These are phyloP conservation scores for Tenualosa thibaudeaui DNA, from an alignment of 2,797 vertebrate species.

Conservation along the genomic window DNA sequence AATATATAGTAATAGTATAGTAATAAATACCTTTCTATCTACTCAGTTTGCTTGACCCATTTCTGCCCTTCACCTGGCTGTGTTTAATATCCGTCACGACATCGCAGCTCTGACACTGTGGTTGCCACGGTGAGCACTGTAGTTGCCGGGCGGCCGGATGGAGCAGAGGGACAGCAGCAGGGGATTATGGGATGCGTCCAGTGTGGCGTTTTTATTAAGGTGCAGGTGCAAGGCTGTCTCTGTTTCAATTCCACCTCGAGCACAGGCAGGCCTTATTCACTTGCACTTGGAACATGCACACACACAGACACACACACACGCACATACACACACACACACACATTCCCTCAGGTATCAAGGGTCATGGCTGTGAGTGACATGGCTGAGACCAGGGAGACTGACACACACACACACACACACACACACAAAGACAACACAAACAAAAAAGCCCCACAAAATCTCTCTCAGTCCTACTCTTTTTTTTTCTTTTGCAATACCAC, in stretches of 20 bases:
- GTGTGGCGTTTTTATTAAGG: constrained; percentile 54
- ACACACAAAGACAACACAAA: too few species aligned
- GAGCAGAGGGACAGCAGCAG: constrained; percentile 41
- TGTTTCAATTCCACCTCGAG: constrained; percentile 48
- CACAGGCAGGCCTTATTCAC: neutral
- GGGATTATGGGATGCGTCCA: constrained; percentile 50
- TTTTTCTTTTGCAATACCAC: neutral
- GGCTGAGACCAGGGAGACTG: constrained; percentile 44
- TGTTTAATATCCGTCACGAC: constrained; percentile 20
- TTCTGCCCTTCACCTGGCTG: neutral
- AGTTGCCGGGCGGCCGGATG: neutral
- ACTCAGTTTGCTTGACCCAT: neutral
- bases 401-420: constrained; percentile 4
- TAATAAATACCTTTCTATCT: too few species aligned
- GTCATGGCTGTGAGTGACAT: constrained; percentile 55
- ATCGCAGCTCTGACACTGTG: neutral
- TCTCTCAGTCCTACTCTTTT: neutral
- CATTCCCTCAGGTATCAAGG: constrained; percentile 38
- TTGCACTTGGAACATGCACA: neutral
- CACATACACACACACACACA: constrained; percentile 31
- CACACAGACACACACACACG: constrained; percentile 31
- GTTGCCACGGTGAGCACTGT: neutral
- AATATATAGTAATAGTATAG: too few species aligned
- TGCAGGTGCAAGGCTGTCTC: constrained; percentile 55
- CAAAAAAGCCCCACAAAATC: too few species aligned